Evolutionary conservation across 92 coral and sea anemone genomes (phyloP).

Genomic region (Virgularia gustaviana): DNA sequence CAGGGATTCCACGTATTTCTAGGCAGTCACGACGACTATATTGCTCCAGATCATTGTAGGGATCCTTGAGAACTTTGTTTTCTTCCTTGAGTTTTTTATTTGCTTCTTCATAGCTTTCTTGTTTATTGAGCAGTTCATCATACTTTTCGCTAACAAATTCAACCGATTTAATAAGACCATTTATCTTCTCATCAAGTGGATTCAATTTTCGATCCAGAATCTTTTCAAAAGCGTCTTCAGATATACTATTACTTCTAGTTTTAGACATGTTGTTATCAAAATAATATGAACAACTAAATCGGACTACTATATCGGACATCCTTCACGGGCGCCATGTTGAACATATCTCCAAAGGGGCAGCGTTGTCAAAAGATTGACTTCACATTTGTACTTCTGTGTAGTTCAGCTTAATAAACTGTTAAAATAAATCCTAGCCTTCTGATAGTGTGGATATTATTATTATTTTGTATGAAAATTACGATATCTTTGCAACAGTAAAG

Average conservation of each 20-base stretch:
- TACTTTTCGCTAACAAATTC: not conserved
- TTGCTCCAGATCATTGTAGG: conserved; percentile 7
- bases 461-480: too few species aligned
- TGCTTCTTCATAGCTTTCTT: not conserved
- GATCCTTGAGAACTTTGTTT: not conserved
- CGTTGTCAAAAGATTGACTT: too few species aligned
- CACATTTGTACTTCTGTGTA: too few species aligned
- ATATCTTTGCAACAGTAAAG: too few species aligned
- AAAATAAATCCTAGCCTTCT: too few species aligned
- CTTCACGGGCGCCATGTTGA: too few species aligned
- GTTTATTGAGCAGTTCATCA: not conserved
- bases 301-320: too few species aligned
- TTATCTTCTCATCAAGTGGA: not conserved
- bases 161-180: not conserved
- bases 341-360: too few species aligned
- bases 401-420: too few species aligned
- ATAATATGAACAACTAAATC: not conserved
- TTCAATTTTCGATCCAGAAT: conserved; percentile 1
- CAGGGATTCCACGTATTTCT: conserved; percentile 12
- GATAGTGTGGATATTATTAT: too few species aligned
- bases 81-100: not conserved
- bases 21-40: conserved; percentile 21
- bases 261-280: not conserved
- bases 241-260: not conserved
- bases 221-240: not conserved